These are phyloP conservation scores for Cydia amplana DNA, from an alignment of 1,140 invertebrate species.

Conservation along the genomic window DNA sequence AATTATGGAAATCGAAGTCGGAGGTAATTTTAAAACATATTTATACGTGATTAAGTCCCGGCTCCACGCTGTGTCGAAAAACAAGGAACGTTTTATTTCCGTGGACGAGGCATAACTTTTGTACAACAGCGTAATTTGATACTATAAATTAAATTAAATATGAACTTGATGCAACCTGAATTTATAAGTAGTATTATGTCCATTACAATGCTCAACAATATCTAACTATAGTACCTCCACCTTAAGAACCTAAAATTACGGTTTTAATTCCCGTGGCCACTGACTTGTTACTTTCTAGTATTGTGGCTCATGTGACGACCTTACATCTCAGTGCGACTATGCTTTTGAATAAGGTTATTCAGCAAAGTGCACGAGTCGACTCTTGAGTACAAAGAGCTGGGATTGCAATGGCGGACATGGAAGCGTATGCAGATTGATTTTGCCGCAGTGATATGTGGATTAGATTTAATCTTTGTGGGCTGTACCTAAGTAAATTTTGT, in stretches of 20 bases:
- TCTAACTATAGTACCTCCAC: background rate
- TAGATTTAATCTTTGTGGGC: background rate
- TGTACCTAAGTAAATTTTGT: no score
- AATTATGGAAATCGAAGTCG: no score
- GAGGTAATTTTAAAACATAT: no score
- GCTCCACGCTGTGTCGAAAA: no score
- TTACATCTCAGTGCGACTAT: background rate
- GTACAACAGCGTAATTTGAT: background rate
- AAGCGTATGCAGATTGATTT: constrained; percentile 1
- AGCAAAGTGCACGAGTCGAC: constrained; percentile 1
- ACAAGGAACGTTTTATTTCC: no score
- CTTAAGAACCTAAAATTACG: background rate
- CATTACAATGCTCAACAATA: background rate
- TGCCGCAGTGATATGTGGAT: background rate
- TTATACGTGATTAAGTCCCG: no score
- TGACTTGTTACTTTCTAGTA: background rate
- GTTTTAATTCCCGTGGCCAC: background rate
- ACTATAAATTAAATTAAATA: background rate
- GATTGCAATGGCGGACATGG: background rate
- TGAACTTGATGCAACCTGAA: background rate
- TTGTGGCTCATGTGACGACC: background rate
- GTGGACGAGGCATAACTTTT: no score
- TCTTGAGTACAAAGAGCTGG: constrained; percentile 9
- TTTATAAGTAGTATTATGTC: background rate
- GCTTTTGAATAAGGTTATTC: constrained; percentile 18